Evolutionary conservation across 2,113 vertebrate genomes (phyloP), one percentile per base, ranked within the genome.

Genomic region (Tautogolabrus adspersus): DNA sequence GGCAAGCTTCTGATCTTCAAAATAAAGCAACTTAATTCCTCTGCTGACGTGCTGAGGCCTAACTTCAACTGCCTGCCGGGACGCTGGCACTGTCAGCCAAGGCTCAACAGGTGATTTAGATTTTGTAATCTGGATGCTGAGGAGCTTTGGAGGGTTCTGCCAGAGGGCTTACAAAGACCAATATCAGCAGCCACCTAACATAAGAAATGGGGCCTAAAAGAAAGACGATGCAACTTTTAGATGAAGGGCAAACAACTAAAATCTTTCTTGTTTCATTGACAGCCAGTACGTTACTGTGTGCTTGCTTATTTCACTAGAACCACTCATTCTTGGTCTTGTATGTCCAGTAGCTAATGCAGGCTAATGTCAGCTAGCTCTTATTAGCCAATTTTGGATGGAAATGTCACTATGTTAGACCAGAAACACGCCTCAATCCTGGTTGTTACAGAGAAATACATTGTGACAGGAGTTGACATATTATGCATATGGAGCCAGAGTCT

Each of bases 1-100:
- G 60, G 72, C 75, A 67, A 58, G 66, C 5, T 6, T 38, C 34
- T 85, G 68, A 83, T 75, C 63, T 66, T 67, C 64, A 70, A 83
- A 85, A 80, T 81, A 81, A 66, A 76, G 75, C 74, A 44, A 40
- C 64, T 77, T 82, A 82, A 84, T 64, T 84, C 81, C 69, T 55
- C 51, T 21, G 56, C 64, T 66, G 62, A 77, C 47, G 54, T 58
- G 26, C 72, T 26, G 40, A 76, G 59, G 58, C 66, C 63, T 60
- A 68, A 76, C 59, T 66, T 49, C 47, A 54, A 64, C 63, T 2
- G 34, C 57, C 73, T 57, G 59, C 42, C 40, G 60, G 49, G 49
- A 21, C 19, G 21, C 64, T 81, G 77, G 63, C 82, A 37, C 34
- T 40, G 1, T 3, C 34, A 0, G 38, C 15, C 51, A 1, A 21